A percentile compares a stretch with the other conserved stretches of the same genome.
These are phyloP conservation scores for Torymus aiolomorphi DNA, from an alignment of 2,888 invertebrate species.

Conservation along the genomic window DNA sequence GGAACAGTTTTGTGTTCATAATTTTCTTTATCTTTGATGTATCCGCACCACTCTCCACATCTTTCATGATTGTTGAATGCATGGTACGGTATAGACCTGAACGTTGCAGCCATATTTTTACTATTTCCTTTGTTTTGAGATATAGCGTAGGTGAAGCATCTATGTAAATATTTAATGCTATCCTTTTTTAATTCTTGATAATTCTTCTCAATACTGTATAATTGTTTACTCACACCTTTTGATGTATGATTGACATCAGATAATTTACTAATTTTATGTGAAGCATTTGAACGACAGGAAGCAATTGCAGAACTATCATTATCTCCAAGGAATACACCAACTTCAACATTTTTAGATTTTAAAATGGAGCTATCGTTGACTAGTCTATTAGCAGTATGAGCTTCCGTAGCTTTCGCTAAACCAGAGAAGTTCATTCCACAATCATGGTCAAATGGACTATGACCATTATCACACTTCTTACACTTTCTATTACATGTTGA, in stretches of 20 bases:
- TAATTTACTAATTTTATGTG: conserved; percentile 58
- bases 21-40: conserved; percentile 22
- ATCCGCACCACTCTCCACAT: conserved; percentile 47
- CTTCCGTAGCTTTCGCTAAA: conserved; percentile 65
- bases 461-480: conserved; percentile 59
- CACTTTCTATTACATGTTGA: conserved; percentile 62
- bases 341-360: conserved; percentile 54
- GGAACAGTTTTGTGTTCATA: no score
- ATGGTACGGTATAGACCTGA: conserved; percentile 56
- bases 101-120: conserved; percentile 44
- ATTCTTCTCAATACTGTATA: conserved; percentile 56
- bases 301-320: conserved; percentile 62
- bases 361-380: conserved; percentile 55
- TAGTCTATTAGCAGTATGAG: conserved; percentile 58
- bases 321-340: conserved; percentile 32
- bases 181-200: no score
- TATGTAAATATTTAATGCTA: conserved; percentile 57
- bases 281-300: conserved; percentile 54
- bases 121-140: conserved; percentile 44
- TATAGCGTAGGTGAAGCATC: conserved; percentile 61
- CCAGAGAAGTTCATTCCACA: conserved; percentile 62
- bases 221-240: conserved; percentile 51
- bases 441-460: conserved; percentile 55
- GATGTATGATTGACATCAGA: conserved; percentile 61
- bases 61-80: conserved; percentile 52